phyloP scores from a whole-genome alignment of 2,113 vertebrate genomes.

The Odobenus rosmarus region DNA sequence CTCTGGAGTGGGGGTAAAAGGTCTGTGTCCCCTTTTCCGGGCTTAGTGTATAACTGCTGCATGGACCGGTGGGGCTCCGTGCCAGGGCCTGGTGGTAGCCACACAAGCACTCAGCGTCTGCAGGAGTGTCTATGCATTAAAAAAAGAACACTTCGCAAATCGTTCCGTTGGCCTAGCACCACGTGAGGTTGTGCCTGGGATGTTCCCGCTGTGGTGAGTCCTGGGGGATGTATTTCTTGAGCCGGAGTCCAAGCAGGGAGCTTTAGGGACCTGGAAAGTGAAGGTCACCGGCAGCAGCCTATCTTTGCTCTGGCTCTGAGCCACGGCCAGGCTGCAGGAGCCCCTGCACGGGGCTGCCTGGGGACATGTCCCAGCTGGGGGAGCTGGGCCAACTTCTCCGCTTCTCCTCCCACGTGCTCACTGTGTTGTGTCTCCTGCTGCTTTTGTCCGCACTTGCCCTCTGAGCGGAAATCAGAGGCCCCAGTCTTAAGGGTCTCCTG shows the following conservation, averaged over 20 bases:
- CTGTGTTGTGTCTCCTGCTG: neutral
- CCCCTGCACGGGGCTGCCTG: accelerated
- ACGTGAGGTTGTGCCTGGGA: accelerated
- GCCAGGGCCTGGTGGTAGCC: neutral
- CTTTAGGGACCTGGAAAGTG: neutral
- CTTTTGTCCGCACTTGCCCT: neutral
- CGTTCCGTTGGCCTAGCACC: too few species aligned
- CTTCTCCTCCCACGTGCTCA: accelerated
- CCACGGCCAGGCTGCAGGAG: accelerated
- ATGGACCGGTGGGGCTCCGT: accelerated
- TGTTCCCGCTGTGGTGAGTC: too few species aligned
- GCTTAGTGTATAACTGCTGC: accelerated
- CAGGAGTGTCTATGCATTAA: accelerated
- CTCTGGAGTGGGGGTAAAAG: accelerated
- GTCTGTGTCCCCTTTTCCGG: accelerated
- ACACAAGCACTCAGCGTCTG: neutral
- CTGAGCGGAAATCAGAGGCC: neutral
- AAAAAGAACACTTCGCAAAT: neutral
- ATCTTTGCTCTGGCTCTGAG: neutral
- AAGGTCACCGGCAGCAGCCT: neutral
- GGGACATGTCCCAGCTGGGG: accelerated
- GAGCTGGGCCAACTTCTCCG: neutral
- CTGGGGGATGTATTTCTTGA: neutral
- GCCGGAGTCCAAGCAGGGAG: neutral
- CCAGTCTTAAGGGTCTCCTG: accelerated